phyloP scores from a whole-genome alignment of 2,797 vertebrate genomes.

The Basileuterus tristriatus region DNA sequence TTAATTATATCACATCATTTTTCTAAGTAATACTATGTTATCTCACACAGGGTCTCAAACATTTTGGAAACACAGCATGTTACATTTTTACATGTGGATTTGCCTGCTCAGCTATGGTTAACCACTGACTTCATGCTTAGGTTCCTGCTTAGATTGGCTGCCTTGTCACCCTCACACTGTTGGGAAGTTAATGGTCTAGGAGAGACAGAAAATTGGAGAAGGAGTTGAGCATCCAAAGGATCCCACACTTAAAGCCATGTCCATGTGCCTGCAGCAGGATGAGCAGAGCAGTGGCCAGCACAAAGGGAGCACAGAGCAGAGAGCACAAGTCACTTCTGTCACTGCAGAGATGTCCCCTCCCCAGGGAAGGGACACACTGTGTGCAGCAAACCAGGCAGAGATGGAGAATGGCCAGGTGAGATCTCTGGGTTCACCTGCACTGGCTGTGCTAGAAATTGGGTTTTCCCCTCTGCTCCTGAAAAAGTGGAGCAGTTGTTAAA shows the following conservation, averaged over 20 bases:
- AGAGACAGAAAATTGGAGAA: background rate
- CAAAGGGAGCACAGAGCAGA: background rate
- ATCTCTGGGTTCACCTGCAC: background rate
- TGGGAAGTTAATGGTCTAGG: background rate
- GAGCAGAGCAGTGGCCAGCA: background rate
- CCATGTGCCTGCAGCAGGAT: background rate
- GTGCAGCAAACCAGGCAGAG: background rate
- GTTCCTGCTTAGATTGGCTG: background rate
- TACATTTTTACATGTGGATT: background rate
- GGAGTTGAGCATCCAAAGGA: background rate
- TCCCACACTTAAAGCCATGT: background rate
- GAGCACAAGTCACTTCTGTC: background rate
- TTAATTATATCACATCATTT: conserved; percentile 20
- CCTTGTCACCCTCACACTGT: background rate
- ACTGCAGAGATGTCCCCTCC: background rate
- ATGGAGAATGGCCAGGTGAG: background rate
- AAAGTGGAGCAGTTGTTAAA: background rate
- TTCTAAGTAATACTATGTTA: background rate
- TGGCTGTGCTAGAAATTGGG: background rate
- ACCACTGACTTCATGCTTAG: background rate
- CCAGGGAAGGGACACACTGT: background rate
- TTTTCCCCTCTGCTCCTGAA: background rate
- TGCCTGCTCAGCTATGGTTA: background rate
- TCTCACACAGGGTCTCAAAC: background rate
- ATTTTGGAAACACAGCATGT: background rate